These are phyloP conservation scores for Pristionchus pacificus DNA, from an alignment of 1,140 invertebrate species.

Conservation along the genomic window DNA sequence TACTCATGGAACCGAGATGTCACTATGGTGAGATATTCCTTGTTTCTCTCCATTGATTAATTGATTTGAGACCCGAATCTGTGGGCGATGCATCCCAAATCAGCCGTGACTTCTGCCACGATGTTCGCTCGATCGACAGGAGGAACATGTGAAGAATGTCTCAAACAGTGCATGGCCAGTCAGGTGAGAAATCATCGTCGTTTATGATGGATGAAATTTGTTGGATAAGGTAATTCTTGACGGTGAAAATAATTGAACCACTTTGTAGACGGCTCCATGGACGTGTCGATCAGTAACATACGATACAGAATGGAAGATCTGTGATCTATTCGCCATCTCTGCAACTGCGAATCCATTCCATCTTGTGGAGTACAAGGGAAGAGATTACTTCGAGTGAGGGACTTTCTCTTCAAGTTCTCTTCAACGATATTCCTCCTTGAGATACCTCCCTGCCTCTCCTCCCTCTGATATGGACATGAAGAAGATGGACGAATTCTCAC, in stretches of 20 bases:
- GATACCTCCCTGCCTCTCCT: background rate
- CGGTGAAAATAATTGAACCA: too few species aligned
- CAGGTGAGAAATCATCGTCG: background rate
- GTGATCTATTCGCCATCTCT: background rate
- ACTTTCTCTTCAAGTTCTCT: background rate
- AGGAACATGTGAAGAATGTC: background rate
- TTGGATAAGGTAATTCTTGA: too few species aligned
- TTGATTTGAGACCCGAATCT: background rate
- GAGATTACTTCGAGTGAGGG: background rate
- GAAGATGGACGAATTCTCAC: background rate
- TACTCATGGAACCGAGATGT: background rate
- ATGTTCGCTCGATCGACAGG: background rate
- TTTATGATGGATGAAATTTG: too few species aligned
- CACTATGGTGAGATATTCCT: background rate
- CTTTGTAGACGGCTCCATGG: too few species aligned
- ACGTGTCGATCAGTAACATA: background rate
- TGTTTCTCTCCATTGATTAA: too few species aligned
- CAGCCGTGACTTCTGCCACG: background rate
- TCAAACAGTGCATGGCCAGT: background rate
- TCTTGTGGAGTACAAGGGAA: background rate
- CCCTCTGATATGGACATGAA: background rate
- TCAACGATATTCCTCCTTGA: background rate
- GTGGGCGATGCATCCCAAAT: background rate
- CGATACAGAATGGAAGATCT: background rate
- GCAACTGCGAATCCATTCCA: background rate